Percentiles rank a stretch among this genome's conserved stretches.
Conservation (phyloP, 2,888 invertebrate genomes). For the Germaria angustata region DNA sequence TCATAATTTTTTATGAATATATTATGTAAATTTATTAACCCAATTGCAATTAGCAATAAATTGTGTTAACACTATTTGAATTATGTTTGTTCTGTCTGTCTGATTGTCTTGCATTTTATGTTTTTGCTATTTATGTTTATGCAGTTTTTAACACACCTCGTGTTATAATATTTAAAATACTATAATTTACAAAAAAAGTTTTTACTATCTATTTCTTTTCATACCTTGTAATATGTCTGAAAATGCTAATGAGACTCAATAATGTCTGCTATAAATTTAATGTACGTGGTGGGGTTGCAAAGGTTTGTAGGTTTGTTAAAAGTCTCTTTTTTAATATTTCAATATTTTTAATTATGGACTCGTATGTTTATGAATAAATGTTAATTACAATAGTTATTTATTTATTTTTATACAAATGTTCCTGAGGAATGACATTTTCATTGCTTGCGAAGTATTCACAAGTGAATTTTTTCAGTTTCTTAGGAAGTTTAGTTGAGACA, state of each 20-base stretch:
- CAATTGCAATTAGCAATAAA: conserved; percentile 49
- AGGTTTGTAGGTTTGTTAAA: no score
- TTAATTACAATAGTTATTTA: no score
- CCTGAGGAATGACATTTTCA: no score
- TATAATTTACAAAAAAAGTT: no score
- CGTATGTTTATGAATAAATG: no score
- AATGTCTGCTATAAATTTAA: background rate
- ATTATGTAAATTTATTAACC: conserved; percentile 49
- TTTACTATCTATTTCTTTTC: no score
- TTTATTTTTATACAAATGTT: no score
- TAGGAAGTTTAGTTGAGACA: no score
- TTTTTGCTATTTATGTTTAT: conserved; percentile 1
- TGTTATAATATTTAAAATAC: conserved; percentile 34
- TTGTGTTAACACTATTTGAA: conserved; percentile 49
- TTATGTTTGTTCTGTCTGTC: background rate
- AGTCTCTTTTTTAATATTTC: no score
- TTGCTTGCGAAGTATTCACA: no score
- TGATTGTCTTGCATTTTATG: background rate
- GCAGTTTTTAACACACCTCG: conserved; percentile 20
- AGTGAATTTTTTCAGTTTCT: no score
- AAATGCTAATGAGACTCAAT: conserved; percentile 28
- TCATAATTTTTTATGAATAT: conserved; percentile 16
- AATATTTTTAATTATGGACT: no score
- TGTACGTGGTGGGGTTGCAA: background rate
- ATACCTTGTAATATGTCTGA: conserved; percentile 7